phyloP scores from a whole-genome alignment of 2,888 invertebrate species.

The Agrochola lota region DNA sequence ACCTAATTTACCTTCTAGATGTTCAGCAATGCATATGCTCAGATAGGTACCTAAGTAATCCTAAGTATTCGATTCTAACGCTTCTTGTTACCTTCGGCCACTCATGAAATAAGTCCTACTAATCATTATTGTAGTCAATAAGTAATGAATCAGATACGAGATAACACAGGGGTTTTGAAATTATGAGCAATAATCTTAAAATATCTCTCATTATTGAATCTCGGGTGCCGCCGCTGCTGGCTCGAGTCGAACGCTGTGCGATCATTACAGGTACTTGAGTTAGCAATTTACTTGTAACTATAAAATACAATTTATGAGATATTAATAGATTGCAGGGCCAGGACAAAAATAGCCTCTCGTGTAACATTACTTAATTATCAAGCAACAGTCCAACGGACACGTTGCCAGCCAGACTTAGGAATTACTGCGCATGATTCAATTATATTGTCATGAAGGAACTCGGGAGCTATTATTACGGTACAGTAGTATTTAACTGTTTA shows the following conservation, averaged over 20 bases:
- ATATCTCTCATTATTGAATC: constrained; percentile 75
- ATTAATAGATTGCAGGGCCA: constrained; percentile 81
- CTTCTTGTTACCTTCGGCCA: constrained; percentile 20
- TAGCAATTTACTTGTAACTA: constrained; percentile 82
- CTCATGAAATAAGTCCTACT: constrained; percentile 57
- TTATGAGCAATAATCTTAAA: constrained; percentile 79
- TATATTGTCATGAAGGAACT: constrained; percentile 81
- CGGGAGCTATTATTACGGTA: constrained; percentile 75
- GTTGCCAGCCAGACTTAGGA: constrained; percentile 69
- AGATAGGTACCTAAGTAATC: not conserved
- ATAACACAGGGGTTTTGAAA: constrained; percentile 71
- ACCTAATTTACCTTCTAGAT: constrained; percentile 16
- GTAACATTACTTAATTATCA: constrained; percentile 79
- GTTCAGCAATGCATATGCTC: constrained; percentile 11
- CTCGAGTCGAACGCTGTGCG: constrained; percentile 68
- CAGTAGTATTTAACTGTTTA: constrained; percentile 69
- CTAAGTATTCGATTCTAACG: constrained; percentile 10
- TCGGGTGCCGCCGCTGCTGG: constrained; percentile 62
- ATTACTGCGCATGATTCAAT: constrained; percentile 80
- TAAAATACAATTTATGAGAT: constrained; percentile 80
- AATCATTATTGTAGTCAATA: constrained; percentile 68
- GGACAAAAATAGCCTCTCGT: constrained; percentile 80
- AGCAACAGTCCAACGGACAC: constrained; percentile 58
- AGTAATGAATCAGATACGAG: constrained; percentile 71
- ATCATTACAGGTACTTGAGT: constrained; percentile 83